A percentile compares a stretch with the other conserved stretches of the same genome.
Evolutionary conservation across 2,888 invertebrate genomes (phyloP).

Genomic region (Drosophila testacea): DNA sequence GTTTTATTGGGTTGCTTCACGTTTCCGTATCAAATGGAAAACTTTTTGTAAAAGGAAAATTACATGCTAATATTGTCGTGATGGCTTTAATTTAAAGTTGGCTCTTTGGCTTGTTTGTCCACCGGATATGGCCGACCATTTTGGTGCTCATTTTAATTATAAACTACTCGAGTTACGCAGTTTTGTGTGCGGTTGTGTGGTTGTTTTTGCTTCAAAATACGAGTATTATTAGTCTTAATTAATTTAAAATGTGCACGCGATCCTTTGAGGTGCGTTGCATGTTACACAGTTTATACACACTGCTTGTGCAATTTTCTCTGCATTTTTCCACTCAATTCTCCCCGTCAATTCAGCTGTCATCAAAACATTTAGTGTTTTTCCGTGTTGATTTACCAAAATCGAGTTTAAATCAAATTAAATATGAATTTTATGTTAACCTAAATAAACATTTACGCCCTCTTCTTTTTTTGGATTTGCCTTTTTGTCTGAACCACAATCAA

Average conservation of each 20-base stretch:
- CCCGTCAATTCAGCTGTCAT: conserved; percentile 19
- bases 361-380: conserved; percentile 25
- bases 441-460: conserved; percentile 49
- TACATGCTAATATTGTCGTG: conserved; percentile 7
- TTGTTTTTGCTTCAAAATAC: conserved; percentile 34
- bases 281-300: conserved; percentile 13
- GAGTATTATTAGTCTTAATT: conserved; percentile 64
- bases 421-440: conserved; percentile 51
- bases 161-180: conserved; percentile 26
- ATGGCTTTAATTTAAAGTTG: conserved; percentile 38
- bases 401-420: conserved; percentile 60
- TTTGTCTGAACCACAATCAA: conserved; percentile 46
- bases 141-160: conserved; percentile 53
- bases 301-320: conserved; percentile 14
- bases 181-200: conserved; percentile 6
- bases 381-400: conserved; percentile 27
- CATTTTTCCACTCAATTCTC: background rate
- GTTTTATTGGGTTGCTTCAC: conserved; percentile 34
- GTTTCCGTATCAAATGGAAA: conserved; percentile 63
- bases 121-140: conserved; percentile 49
- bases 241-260: conserved; percentile 55
- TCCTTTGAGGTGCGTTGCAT: conserved; percentile 26
- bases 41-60: conserved; percentile 20
- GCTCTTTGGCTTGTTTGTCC: conserved; percentile 10
- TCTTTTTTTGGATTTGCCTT: background rate